Evolutionary conservation across 2,797 vertebrate species (phyloP).

Genomic region (Discoglossus pictus): DNA sequence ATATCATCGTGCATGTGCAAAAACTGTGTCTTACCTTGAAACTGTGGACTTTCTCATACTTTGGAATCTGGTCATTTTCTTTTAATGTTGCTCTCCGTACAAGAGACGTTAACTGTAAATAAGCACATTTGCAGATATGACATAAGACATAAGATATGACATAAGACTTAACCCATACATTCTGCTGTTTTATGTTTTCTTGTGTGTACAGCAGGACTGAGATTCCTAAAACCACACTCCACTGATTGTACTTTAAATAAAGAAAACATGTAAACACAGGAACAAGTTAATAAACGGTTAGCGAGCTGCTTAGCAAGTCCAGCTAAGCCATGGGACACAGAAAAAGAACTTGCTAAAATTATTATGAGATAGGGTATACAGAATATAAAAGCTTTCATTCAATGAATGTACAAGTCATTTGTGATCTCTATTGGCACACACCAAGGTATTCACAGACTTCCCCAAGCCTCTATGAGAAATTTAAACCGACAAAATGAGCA

Average conservation of each 20-base stretch:
- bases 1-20: too few relatives aligned
- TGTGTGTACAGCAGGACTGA: slow-evolving; percentile 80
- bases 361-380: too few relatives aligned
- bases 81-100: slow-evolving; percentile 96
- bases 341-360: too few relatives aligned
- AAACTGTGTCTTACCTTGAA: slow-evolving; percentile 97
- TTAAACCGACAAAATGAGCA: too few relatives aligned
- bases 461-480: too few relatives aligned
- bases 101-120: slow-evolving; percentile 97
- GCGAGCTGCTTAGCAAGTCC: too few relatives aligned
- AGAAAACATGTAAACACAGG: slow-evolving; percentile 7
- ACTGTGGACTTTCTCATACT: slow-evolving; percentile 96
- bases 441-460: too few relatives aligned
- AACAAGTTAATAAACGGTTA: not conserved
- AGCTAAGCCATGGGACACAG: too few relatives aligned
- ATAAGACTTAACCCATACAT: slow-evolving; percentile 89
- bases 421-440: too few relatives aligned
- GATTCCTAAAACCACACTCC: slow-evolving; percentile 81
- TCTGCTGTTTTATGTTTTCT: slow-evolving; percentile 86
- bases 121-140: slow-evolving; percentile 95
- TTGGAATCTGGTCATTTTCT: slow-evolving; percentile 86
- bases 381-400: too few relatives aligned
- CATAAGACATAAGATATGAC: too few relatives aligned
- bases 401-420: too few relatives aligned
- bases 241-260: slow-evolving; percentile 84